These are phyloP conservation scores for Neuroscelio doddi DNA, from an alignment of 2,888 invertebrate species.

Conservation along the genomic window DNA sequence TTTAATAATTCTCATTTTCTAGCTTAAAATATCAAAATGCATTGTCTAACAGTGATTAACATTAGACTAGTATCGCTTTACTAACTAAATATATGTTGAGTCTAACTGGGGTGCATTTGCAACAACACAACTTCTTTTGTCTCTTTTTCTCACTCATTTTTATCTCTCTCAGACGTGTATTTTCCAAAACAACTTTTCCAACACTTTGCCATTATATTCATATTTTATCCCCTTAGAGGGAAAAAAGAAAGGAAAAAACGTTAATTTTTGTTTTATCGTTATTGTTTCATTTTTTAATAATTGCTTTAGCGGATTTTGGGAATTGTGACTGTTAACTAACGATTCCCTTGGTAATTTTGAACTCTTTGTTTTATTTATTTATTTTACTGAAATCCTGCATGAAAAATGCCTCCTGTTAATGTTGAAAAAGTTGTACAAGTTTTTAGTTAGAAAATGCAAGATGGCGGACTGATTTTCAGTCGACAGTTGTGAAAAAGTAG, in stretches of 20 bases:
- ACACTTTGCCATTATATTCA: conserved; percentile 64
- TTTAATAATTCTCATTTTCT: neutral
- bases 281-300: neutral
- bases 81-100: conserved; percentile 64
- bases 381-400: conserved; percentile 7
- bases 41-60: conserved; percentile 52
- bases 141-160: conserved; percentile 24
- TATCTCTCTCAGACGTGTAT: conserved; percentile 2
- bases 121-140: conserved; percentile 68
- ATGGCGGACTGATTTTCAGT: too few species aligned
- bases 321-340: too few species aligned
- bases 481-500: conserved; percentile 14
- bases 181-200: conserved; percentile 35
- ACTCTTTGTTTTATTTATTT: conserved; percentile 2
- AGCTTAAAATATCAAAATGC: conserved; percentile 48
- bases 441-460: too few species aligned
- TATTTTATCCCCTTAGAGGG: conserved; percentile 70
- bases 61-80: conserved; percentile 62
- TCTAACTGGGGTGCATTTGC: conserved; percentile 74
- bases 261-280: too few species aligned
- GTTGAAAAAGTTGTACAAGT: too few species aligned
- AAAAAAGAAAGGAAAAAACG: too few species aligned
- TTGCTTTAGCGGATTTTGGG: neutral
- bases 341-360: too few species aligned
- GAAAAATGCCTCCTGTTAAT: too few species aligned